Percentiles rank a stretch among this genome's conserved stretches.
phyloP scores from a whole-genome alignment of 2,113 vertebrate genomes.

The Rhynchomys soricoides region DNA sequence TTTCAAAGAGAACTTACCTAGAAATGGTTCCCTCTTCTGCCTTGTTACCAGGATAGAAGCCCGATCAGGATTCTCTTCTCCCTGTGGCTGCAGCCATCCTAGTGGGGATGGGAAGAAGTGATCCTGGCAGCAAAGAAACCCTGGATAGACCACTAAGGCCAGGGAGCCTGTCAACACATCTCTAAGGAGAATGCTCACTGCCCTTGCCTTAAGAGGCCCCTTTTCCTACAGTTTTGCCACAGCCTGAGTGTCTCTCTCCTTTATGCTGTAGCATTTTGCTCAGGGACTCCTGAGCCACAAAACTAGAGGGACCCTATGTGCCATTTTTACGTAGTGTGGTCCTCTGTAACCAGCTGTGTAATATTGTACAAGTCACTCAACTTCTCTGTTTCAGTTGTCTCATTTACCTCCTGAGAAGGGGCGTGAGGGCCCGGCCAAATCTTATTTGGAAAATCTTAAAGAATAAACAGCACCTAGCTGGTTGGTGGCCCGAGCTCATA shows the following conservation, averaged over 20 bases:
- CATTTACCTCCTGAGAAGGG: not conserved
- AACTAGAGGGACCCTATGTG: not conserved
- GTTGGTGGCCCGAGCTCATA: not conserved
- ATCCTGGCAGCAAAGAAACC: not conserved
- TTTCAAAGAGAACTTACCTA: not conserved
- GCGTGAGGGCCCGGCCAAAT: not conserved
- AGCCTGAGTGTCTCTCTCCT: not conserved
- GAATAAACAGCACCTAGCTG: not conserved
- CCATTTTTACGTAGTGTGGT: not conserved
- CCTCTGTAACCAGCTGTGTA: not conserved
- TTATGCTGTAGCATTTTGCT: not conserved
- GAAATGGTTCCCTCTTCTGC: not conserved
- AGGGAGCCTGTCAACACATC: not conserved
- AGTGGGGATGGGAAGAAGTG: not conserved
- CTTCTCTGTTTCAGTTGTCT: not conserved
- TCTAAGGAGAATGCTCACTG: not conserved
- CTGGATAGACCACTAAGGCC: not conserved
- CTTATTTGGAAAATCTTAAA: not conserved
- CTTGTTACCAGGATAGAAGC: not conserved
- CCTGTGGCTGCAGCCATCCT: not conserved
- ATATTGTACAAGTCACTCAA: not conserved
- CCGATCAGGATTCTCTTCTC: not conserved
- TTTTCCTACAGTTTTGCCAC: rapidly evolving
- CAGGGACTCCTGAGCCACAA: not conserved
- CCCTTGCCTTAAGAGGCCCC: not conserved